These are phyloP conservation scores for Drosophila azteca DNA, from an alignment of 1,140 invertebrate species.

Conservation along the genomic window DNA sequence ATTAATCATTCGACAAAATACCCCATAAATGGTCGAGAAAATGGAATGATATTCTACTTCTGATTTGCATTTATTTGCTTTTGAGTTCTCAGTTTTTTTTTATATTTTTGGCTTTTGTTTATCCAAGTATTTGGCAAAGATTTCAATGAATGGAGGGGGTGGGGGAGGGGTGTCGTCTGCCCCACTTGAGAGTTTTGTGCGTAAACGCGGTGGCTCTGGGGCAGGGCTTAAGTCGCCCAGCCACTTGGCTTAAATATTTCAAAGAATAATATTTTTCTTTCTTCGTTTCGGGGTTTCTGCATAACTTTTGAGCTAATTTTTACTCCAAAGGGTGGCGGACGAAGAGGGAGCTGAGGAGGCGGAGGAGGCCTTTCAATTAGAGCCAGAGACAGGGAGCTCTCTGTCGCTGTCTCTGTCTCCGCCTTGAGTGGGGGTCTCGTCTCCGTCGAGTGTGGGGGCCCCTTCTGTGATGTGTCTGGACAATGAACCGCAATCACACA, in stretches of 20 bases:
- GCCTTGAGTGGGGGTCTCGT: conserved; percentile 6
- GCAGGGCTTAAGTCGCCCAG: conserved; percentile 38
- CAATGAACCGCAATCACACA: conserved; percentile 57
- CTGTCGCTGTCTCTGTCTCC: no score
- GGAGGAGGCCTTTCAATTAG: conserved; percentile 37
- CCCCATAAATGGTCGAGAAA: conserved; percentile 7
- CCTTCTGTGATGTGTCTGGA: conserved; percentile 33
- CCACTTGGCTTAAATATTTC: conserved; percentile 52
- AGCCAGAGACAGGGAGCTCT: conserved; percentile 23
- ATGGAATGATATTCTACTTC: conserved; percentile 21
- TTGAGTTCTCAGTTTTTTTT: background rate
- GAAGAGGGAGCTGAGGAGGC: conserved; percentile 7
- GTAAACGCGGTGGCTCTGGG: conserved; percentile 59
- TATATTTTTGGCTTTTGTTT: conserved; percentile 50
- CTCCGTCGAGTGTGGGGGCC: conserved; percentile 35
- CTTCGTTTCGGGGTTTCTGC: conserved; percentile 35
- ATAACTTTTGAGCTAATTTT: conserved; percentile 57
- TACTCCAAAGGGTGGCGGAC: conserved; percentile 2
- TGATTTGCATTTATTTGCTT: conserved; percentile 43
- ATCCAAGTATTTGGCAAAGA: conserved; percentile 49
- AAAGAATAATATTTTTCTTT: conserved; percentile 63
- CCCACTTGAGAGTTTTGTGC: conserved; percentile 21
- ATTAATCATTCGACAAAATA: conserved; percentile 41
- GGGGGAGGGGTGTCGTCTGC: no score
- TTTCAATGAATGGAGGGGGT: no score